A percentile compares a stretch with the other conserved stretches of the same genome.
Conservation (phyloP, 2,797 vertebrate species). For the Rhynchonycteris naso region DNA sequence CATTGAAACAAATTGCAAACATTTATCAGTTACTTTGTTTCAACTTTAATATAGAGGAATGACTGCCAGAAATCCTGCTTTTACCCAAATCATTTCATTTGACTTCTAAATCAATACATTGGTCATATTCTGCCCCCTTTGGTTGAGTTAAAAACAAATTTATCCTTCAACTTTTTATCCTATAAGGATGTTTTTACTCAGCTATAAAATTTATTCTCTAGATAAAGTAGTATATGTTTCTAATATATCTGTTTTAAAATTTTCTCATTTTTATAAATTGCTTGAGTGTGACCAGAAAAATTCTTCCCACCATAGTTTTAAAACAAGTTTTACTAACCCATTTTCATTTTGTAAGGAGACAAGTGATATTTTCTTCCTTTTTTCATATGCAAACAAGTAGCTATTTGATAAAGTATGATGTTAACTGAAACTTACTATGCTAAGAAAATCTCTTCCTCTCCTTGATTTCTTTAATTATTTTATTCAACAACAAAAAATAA, state of each 20-base stretch:
- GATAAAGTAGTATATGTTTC: neutral
- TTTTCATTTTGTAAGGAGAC: conserved; percentile 40
- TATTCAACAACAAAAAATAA: conserved; percentile 6
- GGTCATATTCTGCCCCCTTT: conserved; percentile 46
- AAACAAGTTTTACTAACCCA: conserved; percentile 41
- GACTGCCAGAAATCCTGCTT: neutral
- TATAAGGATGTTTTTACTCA: conserved; percentile 45
- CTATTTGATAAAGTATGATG: neutral
- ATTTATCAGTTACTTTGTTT: conserved; percentile 29
- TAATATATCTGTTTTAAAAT: neutral
- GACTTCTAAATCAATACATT: conserved; percentile 20
- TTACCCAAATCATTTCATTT: neutral
- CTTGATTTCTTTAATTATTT: conserved; percentile 17
- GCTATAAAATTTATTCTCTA: neutral
- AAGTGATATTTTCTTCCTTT: neutral
- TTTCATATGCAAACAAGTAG: neutral
- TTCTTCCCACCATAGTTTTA: neutral
- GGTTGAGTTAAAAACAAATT: conserved; percentile 53
- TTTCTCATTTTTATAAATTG: conserved; percentile 38
- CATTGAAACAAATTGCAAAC: conserved; percentile 22
- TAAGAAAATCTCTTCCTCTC: neutral
- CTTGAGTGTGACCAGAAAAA: conserved; percentile 30
- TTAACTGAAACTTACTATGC: conserved; percentile 7
- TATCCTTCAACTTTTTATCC: neutral
- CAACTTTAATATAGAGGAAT: conserved; percentile 20